Conservation (phyloP, 2,113 vertebrate species). For the Planiliza haematocheilus region DNA sequence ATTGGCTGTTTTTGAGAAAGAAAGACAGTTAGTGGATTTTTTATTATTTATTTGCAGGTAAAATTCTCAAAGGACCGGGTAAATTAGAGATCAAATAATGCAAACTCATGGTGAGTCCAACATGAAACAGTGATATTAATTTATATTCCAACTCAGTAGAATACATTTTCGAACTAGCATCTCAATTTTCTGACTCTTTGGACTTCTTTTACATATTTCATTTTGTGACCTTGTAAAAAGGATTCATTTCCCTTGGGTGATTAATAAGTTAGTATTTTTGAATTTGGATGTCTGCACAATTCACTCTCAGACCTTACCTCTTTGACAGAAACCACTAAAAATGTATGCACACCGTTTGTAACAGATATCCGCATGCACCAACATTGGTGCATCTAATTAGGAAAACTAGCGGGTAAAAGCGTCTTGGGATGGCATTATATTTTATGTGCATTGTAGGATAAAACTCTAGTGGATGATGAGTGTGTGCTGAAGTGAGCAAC, state of each 20-base stretch:
- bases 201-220: slow-evolving; percentile 1
- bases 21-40: no score
- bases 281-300: not conserved
- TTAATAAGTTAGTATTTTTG: not conserved
- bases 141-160: no score
- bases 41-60: no score
- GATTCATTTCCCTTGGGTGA: not conserved
- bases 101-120: no score
- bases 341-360: not conserved
- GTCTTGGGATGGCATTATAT: not conserved
- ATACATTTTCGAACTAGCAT: no score
- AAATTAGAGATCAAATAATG: no score
- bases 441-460: no score
- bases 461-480: no score
- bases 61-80: no score
- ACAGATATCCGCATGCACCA: not conserved
- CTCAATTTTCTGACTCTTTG: not conserved
- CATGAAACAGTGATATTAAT: no score
- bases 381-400: not conserved
- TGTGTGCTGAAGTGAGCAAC: slow-evolving; percentile 4
- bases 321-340: not conserved
- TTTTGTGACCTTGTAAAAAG: not conserved
- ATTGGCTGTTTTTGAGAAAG: no score
- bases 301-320: not conserved
- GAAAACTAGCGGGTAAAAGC: not conserved